These are phyloP conservation scores for Erpornis zantholeuca DNA, from an alignment of 2,113 vertebrate species.

Conservation along the genomic window DNA sequence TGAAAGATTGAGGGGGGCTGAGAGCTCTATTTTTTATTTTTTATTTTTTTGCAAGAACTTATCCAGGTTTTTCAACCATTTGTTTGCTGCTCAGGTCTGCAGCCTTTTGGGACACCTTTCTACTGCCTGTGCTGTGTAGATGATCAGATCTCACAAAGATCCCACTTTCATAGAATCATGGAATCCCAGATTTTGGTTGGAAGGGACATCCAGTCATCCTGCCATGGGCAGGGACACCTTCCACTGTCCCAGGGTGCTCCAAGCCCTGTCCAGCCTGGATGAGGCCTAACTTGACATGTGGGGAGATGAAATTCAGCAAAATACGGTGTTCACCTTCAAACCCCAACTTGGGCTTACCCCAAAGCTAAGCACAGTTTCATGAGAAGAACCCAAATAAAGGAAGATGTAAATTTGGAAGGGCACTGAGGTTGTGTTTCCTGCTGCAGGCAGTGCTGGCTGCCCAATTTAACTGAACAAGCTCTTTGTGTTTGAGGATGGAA, in stretches of 20 bases:
- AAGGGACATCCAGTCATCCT: background rate
- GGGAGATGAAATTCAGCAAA: background rate
- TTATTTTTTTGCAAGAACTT: background rate
- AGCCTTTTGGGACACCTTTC: background rate
- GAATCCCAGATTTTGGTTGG: background rate
- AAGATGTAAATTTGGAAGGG: background rate
- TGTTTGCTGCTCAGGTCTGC: background rate
- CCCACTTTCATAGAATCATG: background rate
- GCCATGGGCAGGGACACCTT: background rate
- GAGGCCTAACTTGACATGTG: background rate
- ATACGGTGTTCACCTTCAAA: fast-evolving
- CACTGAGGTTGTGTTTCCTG: background rate
- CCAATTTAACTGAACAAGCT: background rate
- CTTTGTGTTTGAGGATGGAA: background rate
- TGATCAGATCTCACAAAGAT: background rate
- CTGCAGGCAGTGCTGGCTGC: background rate
- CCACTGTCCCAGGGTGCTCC: background rate
- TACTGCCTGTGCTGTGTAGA: background rate
- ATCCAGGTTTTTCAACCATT: background rate
- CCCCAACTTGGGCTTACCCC: background rate
- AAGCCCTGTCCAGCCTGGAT: background rate
- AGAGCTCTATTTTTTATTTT: background rate
- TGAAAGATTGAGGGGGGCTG: fast-evolving
- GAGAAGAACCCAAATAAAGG: background rate
- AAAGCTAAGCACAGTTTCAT: background rate